Base-by-base conservation (phyloP, 2,888 invertebrate genomes). In the Temnothorax rugatulus region DNA sequence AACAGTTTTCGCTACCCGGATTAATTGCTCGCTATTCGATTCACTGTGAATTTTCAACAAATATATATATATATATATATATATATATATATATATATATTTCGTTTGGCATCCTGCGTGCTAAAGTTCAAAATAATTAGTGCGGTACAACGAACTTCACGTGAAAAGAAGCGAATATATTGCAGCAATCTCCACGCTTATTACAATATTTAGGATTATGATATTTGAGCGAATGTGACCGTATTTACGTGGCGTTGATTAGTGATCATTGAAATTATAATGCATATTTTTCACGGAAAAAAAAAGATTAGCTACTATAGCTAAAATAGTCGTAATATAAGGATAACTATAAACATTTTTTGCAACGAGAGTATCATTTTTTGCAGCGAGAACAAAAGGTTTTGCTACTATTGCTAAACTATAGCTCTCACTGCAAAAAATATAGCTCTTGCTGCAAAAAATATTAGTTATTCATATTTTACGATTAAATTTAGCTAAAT, bases 261-360 rank as follows among this genome's bases (percentile, higher is more conserved):
- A 81, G 34, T 25, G 21, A 44, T n/a, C 13, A 69, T 77, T 68
- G 41, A 66, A 68, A 75, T 63, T 77, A 54, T 54, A 77, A 77
- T 13, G 29, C 34, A 34, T 34, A 34, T 34, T 68, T 77, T 54
- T 77, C n/a, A n/a, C n/a, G n/a, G n/a, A n/a, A n/a, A n/a, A n/a
- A n/a, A n/a, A n/a, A n/a, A n/a, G n/a, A n/a, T n/a, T n/a, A n/a
- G n/a, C n/a, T n/a, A n/a, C n/a, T n/a, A n/a, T n/a, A n/a, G n/a
- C n/a, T n/a, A n/a, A n/a, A n/a, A n/a, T n/a, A n/a, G n/a, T n/a
- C n/a, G n/a, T n/a, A n/a, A n/a, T n/a, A n/a, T n/a, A n/a, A n/a
- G n/a, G n/a, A n/a, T n/a, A n/a, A n/a, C n/a, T n/a, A n/a, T n/a
- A n/a, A n/a, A n/a, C n/a, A n/a, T n/a, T n/a, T n/a, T n/a, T n/a